Conservation (phyloP, 2,888 invertebrate genomes). For the Nemotelus pantherinus region DNA sequence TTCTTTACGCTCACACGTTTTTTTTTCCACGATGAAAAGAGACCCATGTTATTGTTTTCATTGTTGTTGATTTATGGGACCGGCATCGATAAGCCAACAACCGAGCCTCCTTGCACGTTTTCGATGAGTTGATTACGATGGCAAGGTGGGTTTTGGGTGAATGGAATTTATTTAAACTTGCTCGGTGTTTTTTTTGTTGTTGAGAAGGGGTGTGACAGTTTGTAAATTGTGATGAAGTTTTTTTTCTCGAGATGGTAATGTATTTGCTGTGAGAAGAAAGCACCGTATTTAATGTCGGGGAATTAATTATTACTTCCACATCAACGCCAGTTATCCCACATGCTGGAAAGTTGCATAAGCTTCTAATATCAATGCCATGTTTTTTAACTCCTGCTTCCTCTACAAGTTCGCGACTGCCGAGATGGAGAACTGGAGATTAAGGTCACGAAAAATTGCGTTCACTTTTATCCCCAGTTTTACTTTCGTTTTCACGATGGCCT, state of each 20-base stretch:
- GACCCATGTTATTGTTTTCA: conserved; percentile 31
- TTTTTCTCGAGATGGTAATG: too few relatives aligned
- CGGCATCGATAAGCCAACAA: conserved; percentile 39
- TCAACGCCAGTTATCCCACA: too few relatives aligned
- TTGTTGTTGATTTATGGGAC: conserved; percentile 38
- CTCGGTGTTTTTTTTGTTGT: too few relatives aligned
- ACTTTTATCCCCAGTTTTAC: conserved; percentile 21
- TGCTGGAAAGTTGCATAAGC: too few relatives aligned
- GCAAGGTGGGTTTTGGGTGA: neutral
- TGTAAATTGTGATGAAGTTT: too few relatives aligned
- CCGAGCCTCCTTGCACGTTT: conserved; percentile 31
- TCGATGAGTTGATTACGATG: conserved; percentile 16
- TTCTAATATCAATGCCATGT: too few relatives aligned
- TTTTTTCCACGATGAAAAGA: conserved; percentile 11
- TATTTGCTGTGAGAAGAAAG: too few relatives aligned
- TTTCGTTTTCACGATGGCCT: conserved; percentile 34
- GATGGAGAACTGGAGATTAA: conserved; percentile 3
- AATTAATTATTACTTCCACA: too few relatives aligned
- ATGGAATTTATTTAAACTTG: neutral
- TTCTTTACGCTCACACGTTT: neutral
- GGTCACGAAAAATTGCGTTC: conserved; percentile 40
- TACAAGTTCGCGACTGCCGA: too few relatives aligned
- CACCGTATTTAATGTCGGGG: too few relatives aligned
- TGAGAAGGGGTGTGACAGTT: too few relatives aligned
- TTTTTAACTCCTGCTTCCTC: too few relatives aligned